Base-by-base conservation (phyloP, 2,888 invertebrate species). In the Zaprionus lineosus region DNA sequence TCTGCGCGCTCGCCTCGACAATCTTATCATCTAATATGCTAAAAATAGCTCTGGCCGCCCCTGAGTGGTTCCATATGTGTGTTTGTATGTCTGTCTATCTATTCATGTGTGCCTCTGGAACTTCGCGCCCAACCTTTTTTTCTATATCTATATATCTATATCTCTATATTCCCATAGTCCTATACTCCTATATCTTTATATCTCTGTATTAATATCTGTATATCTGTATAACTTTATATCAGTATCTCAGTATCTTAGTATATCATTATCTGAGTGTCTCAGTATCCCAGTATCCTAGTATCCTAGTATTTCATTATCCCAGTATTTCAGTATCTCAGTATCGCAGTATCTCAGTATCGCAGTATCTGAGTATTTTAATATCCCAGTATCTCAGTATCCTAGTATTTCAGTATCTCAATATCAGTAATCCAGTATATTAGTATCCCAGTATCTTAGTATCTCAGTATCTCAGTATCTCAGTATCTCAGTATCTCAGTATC, bases 21-120 rank as follows among this genome's bases (percentile, higher is more conserved):
- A 78, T 78, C 78, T 78, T 78, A 78, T 78, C 78, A 78, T 78
- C 78, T 82, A 75, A 78, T 75, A 43, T 57, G 66, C 78, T 78
- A 78, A 73, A 83, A 83, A 83, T 78, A 78, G 75, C 48, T 28
- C 31, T 21, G 61, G 50, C 64, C 76, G 79, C 75, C 76, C 76
- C 76, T 71, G 74, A 74, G 58, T 60, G 50, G 15, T 53, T 60
- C 60, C 69, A 69, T 34, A 50, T 48, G 37, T 50, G 16, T 52
- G 31, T 46, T 9, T 16, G 16, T 28, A 15, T 61, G 44, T 57
- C 43, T 64, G n/a, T 31, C 34, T 48, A 28, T 46, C 14, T 31
- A 26, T 59, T 12, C 34, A 34, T 29, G 8, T 53, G 51, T 59
- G 26, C 48, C 55, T 40, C 41, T 66, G 36, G 48, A 71, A 70